phyloP scores from a whole-genome alignment of 2,888 invertebrate species.

The Eugnorisma glareosa region DNA sequence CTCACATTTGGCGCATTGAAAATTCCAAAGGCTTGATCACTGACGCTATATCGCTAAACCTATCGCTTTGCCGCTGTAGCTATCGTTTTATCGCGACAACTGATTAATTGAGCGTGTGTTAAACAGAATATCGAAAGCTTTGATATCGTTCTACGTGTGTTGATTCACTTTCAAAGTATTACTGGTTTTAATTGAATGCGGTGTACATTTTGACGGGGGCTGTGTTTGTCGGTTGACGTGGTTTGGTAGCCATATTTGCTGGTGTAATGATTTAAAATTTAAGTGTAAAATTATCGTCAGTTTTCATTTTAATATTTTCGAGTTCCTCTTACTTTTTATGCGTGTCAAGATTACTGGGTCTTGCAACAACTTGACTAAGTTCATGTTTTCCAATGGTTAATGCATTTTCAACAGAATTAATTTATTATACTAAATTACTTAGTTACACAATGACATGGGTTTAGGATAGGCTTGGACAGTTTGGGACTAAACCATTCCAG shows the following conservation, averaged over 20 bases:
- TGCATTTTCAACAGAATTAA: not conserved
- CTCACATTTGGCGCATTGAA: conserved; percentile 82
- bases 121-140: conserved; percentile 82
- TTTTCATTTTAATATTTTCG: not conserved
- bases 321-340: not conserved
- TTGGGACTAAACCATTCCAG: not conserved
- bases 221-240: not conserved
- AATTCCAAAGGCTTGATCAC: conserved; percentile 80
- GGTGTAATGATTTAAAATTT: not conserved
- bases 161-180: conserved; percentile 58
- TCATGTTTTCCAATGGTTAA: not conserved
- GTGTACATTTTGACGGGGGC: conserved; percentile 18
- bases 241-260: not conserved
- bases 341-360: not conserved
- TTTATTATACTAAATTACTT: not conserved
- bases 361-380: too few species aligned
- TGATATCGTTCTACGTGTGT: conserved; percentile 70
- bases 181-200: conserved; percentile 56
- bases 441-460: too few species aligned
- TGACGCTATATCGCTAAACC: conserved; percentile 77
- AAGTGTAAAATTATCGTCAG: not conserved
- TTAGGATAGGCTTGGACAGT: too few species aligned
- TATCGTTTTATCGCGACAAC: conserved; percentile 79
- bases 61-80: conserved; percentile 79
- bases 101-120: conserved; percentile 82